Conservation (phyloP, 2,113 vertebrate genomes). For the Aythya baeri region DNA sequence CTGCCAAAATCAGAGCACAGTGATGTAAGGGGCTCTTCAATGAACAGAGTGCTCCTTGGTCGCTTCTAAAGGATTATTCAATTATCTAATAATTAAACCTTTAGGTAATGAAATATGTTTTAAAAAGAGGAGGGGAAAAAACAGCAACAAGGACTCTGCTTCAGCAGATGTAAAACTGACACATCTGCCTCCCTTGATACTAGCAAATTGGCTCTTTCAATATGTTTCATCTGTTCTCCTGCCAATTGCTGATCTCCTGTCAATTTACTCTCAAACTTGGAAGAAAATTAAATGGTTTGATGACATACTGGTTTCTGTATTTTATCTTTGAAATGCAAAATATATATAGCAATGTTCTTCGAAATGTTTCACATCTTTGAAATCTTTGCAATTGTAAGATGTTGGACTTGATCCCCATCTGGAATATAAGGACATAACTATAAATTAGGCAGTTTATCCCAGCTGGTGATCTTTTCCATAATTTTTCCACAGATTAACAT, state of each 20-base stretch:
- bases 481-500: constrained; percentile 2
- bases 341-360: constrained; percentile 22
- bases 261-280: constrained; percentile 50
- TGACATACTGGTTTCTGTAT: constrained; percentile 52
- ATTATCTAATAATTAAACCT: constrained; percentile 47
- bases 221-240: constrained; percentile 65
- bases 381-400: constrained; percentile 5
- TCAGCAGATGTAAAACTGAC: constrained; percentile 54
- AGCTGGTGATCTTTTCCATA: constrained; percentile 25
- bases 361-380: constrained; percentile 27
- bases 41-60: neutral
- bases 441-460: constrained; percentile 15
- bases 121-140: neutral
- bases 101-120: neutral
- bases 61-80: constrained; percentile 22
- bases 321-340: constrained; percentile 66
- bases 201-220: constrained; percentile 48
- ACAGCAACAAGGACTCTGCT: neutral
- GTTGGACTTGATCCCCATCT: constrained; percentile 1
- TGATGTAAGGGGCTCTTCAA: neutral
- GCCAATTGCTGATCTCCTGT: constrained; percentile 62
- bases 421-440: neutral
- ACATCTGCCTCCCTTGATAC: constrained; percentile 35
- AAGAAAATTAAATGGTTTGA: constrained; percentile 66
- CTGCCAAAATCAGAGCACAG: neutral